phyloP scores from a whole-genome alignment of 2,113 vertebrate genomes.

The Psittacula cyanocephala region DNA sequence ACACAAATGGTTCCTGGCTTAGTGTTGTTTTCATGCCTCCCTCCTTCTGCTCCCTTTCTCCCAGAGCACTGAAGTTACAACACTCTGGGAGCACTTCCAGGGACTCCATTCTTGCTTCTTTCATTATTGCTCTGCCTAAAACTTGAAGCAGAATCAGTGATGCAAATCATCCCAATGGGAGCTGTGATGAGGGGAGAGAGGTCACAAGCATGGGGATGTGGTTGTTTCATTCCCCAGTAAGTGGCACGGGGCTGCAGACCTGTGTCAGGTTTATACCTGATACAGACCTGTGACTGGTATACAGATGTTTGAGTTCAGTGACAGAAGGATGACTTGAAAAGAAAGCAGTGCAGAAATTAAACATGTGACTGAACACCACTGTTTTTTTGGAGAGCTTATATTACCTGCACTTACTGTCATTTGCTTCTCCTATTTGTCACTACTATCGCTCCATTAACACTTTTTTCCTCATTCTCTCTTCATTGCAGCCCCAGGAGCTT shows the following conservation, averaged over 20 bases:
- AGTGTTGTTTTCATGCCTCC: neutral
- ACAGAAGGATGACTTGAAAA: neutral
- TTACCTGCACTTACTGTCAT: neutral
- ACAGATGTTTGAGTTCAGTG: neutral
- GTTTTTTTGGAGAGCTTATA: neutral
- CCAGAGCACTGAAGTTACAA: neutral
- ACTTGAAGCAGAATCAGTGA: neutral
- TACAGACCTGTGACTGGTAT: neutral
- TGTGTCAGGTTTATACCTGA: neutral
- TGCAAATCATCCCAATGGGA: neutral
- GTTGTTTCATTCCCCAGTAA: neutral
- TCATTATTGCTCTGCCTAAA: neutral
- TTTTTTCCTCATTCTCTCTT: neutral
- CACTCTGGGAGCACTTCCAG: neutral
- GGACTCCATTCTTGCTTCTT: neutral
- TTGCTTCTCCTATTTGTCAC: neutral
- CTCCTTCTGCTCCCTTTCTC: neutral
- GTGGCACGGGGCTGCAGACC: neutral
- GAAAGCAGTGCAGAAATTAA: neutral
- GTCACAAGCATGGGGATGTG: accelerated
- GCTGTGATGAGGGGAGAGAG: neutral
- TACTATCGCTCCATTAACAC: neutral
- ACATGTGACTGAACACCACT: neutral
- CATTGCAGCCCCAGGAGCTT: neutral
- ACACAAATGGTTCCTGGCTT: neutral